phyloP scores from a whole-genome alignment of 2,113 vertebrate genomes.

The Illadopsis cleaveri region DNA sequence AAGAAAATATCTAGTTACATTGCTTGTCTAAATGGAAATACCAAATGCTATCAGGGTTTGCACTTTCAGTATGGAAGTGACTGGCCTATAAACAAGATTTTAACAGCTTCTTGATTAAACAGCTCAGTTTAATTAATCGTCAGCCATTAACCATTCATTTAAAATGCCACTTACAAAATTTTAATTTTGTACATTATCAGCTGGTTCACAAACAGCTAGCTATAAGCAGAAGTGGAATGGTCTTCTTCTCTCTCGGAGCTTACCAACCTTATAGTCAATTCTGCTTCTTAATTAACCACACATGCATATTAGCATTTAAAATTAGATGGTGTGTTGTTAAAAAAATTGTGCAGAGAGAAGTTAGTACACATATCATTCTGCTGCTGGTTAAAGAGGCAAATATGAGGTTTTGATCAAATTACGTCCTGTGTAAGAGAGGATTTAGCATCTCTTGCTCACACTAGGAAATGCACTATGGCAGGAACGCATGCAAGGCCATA shows the following conservation, averaged over 20 bases:
- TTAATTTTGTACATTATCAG: slow-evolving; percentile 81
- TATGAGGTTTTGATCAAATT: neutral
- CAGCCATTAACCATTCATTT: slow-evolving; percentile 80
- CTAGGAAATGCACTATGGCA: slow-evolving; percentile 6
- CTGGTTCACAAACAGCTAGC: slow-evolving; percentile 77
- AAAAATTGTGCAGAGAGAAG: slow-evolving; percentile 41
- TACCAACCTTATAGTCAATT: slow-evolving; percentile 72
- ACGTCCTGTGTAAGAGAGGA: neutral
- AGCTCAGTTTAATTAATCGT: slow-evolving; percentile 82
- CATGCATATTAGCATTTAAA: slow-evolving; percentile 74
- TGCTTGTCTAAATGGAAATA: slow-evolving; percentile 50
- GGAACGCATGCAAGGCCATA: slow-evolving; percentile 7
- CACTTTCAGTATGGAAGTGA: slow-evolving; percentile 44
- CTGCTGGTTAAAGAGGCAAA: slow-evolving; percentile 2
- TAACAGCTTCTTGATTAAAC: slow-evolving; percentile 77
- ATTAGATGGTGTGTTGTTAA: slow-evolving; percentile 60
- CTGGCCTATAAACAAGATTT: slow-evolving; percentile 72
- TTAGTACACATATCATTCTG: slow-evolving; percentile 46
- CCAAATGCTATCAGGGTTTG: slow-evolving; percentile 42
- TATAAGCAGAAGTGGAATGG: slow-evolving; percentile 68
- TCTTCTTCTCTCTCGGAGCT: slow-evolving; percentile 53
- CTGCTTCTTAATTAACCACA: slow-evolving; percentile 78
- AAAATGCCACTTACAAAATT: slow-evolving; percentile 79
- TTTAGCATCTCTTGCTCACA: neutral
- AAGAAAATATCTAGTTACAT: neutral